Evolutionary conservation across 2,113 vertebrate species (phyloP).

Genomic region (Anas platyrhynchos): DNA sequence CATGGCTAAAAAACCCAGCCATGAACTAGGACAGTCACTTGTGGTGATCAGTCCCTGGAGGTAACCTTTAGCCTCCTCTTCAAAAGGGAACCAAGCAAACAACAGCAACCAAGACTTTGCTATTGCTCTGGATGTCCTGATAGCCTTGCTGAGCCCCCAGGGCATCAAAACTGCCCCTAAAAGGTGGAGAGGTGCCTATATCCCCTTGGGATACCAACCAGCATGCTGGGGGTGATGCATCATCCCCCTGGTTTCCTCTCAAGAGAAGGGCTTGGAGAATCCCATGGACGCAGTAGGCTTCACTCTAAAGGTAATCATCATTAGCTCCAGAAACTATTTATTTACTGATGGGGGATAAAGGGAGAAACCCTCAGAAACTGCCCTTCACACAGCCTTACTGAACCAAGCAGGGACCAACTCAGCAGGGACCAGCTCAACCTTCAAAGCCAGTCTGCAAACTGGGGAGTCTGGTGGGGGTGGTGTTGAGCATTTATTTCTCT

Average conservation of each 20-base stretch:
- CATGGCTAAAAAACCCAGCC: background rate
- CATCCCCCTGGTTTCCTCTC: background rate
- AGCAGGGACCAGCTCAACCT: background rate
- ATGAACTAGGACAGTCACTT: background rate
- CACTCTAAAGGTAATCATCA: background rate
- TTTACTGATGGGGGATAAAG: background rate
- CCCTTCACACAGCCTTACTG: background rate
- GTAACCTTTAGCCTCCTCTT: background rate
- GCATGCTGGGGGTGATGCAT: background rate
- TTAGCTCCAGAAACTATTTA: background rate
- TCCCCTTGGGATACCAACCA: too few relatives aligned
- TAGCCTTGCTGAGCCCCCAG: background rate
- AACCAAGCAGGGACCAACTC: background rate
- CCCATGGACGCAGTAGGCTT: background rate
- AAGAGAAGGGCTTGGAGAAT: background rate
- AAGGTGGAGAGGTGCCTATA: background rate
- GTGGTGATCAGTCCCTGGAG: background rate
- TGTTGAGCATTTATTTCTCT: background rate
- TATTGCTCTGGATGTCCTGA: background rate
- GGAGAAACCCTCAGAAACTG: background rate
- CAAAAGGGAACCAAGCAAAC: background rate
- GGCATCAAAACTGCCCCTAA: too few relatives aligned
- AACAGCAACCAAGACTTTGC: background rate
- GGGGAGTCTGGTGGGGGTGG: background rate
- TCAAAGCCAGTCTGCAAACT: background rate